Conservation (phyloP, 2,888 invertebrate genomes). For the Agrotis ipsilon region DNA sequence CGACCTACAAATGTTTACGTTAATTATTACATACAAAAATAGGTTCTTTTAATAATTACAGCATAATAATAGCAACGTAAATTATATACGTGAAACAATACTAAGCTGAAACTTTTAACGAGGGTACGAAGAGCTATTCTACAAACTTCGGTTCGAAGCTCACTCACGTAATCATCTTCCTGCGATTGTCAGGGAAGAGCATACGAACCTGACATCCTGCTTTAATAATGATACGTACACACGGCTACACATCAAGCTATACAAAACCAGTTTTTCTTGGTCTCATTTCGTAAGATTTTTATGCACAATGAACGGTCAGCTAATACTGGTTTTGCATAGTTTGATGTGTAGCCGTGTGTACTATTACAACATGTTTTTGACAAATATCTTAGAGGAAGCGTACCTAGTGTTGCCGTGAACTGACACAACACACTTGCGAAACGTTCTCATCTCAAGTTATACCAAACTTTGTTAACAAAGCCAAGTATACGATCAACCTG, state of each 20-base stretch:
- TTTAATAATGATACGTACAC: no score
- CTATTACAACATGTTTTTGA: not conserved
- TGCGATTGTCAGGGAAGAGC: not conserved
- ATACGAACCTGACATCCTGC: not conserved
- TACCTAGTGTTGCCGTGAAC: not conserved
- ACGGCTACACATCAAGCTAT: no score
- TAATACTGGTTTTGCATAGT: no score
- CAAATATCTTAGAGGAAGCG: not conserved
- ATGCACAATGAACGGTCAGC: no score
- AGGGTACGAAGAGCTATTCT: not conserved
- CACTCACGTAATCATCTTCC: not conserved
- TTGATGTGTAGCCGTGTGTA: no score
- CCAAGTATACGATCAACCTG: not conserved
- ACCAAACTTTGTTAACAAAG: not conserved
- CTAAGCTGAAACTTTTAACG: not conserved
- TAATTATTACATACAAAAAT: constrained; percentile 22
- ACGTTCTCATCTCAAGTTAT: not conserved
- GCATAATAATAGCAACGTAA: constrained; percentile 10
- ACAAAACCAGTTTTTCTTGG: no score
- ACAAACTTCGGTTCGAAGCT: not conserved
- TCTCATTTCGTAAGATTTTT: no score
- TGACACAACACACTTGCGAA: not conserved
- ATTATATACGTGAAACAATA: constrained; percentile 1
- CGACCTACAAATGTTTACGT: constrained; percentile 16
- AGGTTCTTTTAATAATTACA: constrained; percentile 2